Conservation (phyloP, 2,797 vertebrate species). For the Botia kubotai region DNA sequence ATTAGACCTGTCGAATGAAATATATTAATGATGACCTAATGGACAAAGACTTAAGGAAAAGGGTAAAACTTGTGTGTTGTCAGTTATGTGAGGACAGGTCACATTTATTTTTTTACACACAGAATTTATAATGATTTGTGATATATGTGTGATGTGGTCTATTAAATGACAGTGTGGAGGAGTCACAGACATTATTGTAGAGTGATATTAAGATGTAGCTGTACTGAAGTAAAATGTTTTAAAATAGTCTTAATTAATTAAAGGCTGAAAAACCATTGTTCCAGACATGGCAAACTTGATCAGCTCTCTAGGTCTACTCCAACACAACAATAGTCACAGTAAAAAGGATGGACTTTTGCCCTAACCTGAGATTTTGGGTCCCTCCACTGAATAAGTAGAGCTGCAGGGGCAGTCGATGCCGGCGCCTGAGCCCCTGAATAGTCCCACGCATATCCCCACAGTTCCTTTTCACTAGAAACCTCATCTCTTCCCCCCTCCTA, state of each 20-base stretch:
- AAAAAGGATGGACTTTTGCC: constrained; percentile 55
- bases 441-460: constrained; percentile 34
- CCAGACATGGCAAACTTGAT: constrained; percentile 27
- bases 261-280: constrained; percentile 13
- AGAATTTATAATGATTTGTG: neutral
- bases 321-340: constrained; percentile 50
- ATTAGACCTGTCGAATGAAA: constrained; percentile 28
- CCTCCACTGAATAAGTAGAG: constrained; percentile 53
- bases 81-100: neutral
- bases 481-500: constrained; percentile 27
- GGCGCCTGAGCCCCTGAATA: constrained; percentile 60
- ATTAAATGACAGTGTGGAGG: neutral
- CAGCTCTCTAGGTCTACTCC: constrained; percentile 12
- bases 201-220: neutral
- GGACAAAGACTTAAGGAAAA: constrained; percentile 23
- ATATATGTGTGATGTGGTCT: neutral
- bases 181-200: neutral
- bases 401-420: constrained; percentile 55
- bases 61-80: neutral
- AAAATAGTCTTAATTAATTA: constrained; percentile 4
- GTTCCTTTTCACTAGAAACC: constrained; percentile 53
- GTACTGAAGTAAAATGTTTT: neutral
- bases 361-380: constrained; percentile 46
- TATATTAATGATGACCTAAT: constrained; percentile 27
- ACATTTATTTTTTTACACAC: neutral